These are phyloP conservation scores for Ptychoptera albimana DNA, from an alignment of 2,888 invertebrate genomes.

Conservation along the genomic window DNA sequence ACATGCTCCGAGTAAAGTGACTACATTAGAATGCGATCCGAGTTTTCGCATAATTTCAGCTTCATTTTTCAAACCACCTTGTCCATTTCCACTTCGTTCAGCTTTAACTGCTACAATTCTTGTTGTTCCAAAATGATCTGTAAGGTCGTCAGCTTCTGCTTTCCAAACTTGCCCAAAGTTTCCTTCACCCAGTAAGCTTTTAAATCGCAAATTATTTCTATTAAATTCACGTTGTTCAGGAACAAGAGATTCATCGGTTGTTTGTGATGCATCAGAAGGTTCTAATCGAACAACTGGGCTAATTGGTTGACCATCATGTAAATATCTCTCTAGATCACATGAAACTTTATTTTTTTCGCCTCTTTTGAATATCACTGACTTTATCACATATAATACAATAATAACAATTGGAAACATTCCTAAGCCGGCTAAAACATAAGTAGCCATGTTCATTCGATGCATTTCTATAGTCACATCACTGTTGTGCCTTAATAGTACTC, in stretches of 20 bases:
- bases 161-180: conserved; percentile 82
- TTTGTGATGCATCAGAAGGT: conserved; percentile 12
- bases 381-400: conserved; percentile 38
- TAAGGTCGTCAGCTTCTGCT: conserved; percentile 67
- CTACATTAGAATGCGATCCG: conserved; percentile 68
- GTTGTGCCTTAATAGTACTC: conserved; percentile 17
- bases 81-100: conserved; percentile 60
- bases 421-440: conserved; percentile 42
- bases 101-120: conserved; percentile 74
- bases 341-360: conserved; percentile 33
- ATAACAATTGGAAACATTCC: conserved; percentile 42
- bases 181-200: conserved; percentile 67
- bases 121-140: conserved; percentile 58
- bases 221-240: conserved; percentile 48
- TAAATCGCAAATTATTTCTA: conserved; percentile 55
- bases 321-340: conserved; percentile 44
- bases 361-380: conserved; percentile 36
- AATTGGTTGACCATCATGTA: conserved; percentile 36
- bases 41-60: conserved; percentile 74
- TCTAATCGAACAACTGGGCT: conserved; percentile 29
- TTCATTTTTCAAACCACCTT: conserved; percentile 59
- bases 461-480: conserved; percentile 41
- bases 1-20: conserved; percentile 66
- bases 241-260: conserved; percentile 22
- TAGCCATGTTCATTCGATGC: conserved; percentile 41